Conservation (phyloP, 2,797 vertebrate genomes). For the Notolabrus celidotus region DNA sequence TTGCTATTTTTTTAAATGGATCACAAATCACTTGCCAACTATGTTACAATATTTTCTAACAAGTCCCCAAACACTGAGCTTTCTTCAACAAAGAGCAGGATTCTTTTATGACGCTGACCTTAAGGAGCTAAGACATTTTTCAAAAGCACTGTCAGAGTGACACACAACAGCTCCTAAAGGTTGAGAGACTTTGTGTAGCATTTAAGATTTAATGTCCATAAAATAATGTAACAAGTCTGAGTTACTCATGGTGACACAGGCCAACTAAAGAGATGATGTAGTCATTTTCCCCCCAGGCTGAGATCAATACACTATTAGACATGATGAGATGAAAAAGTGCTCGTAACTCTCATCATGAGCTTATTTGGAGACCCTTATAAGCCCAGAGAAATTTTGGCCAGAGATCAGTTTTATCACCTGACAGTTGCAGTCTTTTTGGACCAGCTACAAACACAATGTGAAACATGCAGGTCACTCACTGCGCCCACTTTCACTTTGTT, state of each 20-base stretch:
- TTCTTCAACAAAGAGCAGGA: neutral
- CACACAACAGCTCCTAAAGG: neutral
- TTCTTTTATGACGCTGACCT: neutral
- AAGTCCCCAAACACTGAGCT: neutral
- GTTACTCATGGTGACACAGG: conserved; percentile 33
- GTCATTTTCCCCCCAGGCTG: conserved; percentile 45
- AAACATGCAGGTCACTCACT: conserved; percentile 10
- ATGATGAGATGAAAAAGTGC: conserved; percentile 49
- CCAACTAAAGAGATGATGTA: conserved; percentile 48
- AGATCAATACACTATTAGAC: conserved; percentile 67
- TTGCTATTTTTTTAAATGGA: neutral
- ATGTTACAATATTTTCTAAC: conserved; percentile 10
- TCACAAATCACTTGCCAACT: conserved; percentile 5
- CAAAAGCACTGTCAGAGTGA: neutral
- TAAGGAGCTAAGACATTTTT: neutral
- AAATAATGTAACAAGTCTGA: conserved; percentile 13
- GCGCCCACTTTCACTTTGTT: neutral
- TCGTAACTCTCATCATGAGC: conserved; percentile 42
- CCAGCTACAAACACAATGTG: conserved; percentile 1
- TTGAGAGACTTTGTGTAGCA: neutral
- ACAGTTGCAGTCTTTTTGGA: conserved; percentile 2
- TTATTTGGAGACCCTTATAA: conserved; percentile 26
- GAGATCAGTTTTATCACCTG: neutral
- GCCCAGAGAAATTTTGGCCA: neutral
- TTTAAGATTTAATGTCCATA: conserved; percentile 3